Conservation (phyloP, 2,797 vertebrate genomes). For the Margarornis squamiger region DNA sequence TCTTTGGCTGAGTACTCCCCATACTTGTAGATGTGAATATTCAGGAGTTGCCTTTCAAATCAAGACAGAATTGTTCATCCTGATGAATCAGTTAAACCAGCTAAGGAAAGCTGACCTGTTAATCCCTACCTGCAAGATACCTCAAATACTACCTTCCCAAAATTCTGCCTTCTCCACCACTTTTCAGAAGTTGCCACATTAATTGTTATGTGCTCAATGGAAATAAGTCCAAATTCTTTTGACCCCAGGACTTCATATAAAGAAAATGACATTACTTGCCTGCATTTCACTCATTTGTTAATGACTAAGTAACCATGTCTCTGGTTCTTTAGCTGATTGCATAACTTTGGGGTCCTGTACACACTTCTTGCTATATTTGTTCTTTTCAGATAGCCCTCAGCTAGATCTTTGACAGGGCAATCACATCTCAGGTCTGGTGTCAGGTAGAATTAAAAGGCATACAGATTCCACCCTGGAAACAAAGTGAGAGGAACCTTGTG, state of each 20-base stretch:
- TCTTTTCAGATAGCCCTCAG: not conserved
- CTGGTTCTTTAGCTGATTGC: not conserved
- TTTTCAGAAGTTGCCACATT: not conserved
- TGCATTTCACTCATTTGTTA: not conserved
- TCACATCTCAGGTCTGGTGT: not conserved
- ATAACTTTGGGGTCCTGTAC: not conserved
- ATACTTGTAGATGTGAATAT: not conserved
- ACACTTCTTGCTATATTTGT: not conserved
- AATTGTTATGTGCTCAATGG: not conserved
- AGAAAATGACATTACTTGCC: not conserved
- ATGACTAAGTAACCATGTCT: not conserved
- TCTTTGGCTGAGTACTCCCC: not conserved
- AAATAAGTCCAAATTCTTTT: not conserved
- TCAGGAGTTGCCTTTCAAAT: not conserved
- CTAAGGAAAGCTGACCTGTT: not conserved
- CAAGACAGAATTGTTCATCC: not conserved
- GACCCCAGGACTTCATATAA: not conserved
- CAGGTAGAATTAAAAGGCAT: not conserved
- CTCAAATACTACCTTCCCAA: not conserved
- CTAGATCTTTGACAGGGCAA: not conserved
- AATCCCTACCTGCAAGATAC: not conserved
- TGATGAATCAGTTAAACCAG: not conserved
- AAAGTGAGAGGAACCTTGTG: rapidly evolving
- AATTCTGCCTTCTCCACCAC: not conserved
- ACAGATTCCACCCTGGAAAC: not conserved